Evolutionary conservation across 2,888 invertebrate genomes (phyloP).

Genomic region (Capitulum mitella): DNA sequence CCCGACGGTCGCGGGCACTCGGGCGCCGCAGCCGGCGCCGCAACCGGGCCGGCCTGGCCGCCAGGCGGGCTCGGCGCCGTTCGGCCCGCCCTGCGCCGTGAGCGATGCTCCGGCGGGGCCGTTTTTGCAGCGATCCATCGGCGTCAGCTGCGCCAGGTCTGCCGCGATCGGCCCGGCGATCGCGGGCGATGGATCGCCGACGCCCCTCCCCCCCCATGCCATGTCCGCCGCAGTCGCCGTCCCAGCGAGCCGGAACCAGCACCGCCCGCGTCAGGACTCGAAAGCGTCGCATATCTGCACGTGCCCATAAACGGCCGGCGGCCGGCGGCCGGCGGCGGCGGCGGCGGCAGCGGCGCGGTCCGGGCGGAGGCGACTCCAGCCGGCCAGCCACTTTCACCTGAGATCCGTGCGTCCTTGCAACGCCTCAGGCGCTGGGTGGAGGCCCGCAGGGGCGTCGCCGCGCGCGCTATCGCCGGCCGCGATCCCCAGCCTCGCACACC

Average conservation of each 20-base stretch:
- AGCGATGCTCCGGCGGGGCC: too few species aligned
- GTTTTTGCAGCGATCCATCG: slow-evolving; percentile 6
- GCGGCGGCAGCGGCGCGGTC: not conserved
- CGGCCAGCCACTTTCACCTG: not conserved
- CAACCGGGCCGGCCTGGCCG: not conserved
- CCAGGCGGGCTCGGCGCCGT: too few species aligned
- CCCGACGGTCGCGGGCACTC: too few species aligned
- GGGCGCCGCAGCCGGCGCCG: too few species aligned
- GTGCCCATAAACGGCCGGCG: not conserved
- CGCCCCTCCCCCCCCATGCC: too few species aligned
- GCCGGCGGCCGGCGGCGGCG: not conserved
- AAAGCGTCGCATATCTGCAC: slow-evolving; percentile 1
- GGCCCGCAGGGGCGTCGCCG: not conserved
- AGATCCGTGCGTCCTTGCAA: not conserved
- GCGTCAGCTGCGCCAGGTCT: not conserved
- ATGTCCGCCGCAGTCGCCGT: too few species aligned
- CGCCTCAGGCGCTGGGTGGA: not conserved
- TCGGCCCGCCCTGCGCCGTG: too few species aligned
- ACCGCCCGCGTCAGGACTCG: not conserved
- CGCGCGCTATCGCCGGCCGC: not conserved
- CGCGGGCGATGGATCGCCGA: not conserved
- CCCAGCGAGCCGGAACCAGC: too few species aligned
- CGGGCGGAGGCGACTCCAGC: not conserved
- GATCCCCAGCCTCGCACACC: not conserved
- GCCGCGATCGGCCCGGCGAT: not conserved